Percentiles rank a stretch among this genome's conserved stretches.
Evolutionary conservation across 2,113 vertebrate genomes (phyloP).

Genomic region (Ciconia maguari): DNA sequence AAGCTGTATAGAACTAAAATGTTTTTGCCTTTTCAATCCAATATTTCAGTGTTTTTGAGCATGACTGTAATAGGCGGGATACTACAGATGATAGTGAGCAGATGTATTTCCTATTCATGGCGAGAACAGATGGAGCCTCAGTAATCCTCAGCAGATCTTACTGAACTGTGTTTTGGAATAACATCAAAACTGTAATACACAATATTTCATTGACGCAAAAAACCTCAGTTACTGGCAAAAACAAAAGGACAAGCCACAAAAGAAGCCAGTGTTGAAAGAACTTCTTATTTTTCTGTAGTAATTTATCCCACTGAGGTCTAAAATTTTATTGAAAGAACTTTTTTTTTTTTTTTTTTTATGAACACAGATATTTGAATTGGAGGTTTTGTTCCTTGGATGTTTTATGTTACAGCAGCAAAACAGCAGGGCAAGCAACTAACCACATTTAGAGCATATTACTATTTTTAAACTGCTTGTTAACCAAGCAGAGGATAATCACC

Average conservation of each 20-base stretch:
- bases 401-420: neutral
- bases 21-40: conserved; percentile 8
- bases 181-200: conserved; percentile 9
- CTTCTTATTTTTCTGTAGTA: neutral
- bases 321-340: neutral
- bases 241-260: neutral
- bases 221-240: neutral
- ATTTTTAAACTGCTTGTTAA: neutral
- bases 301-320: neutral
- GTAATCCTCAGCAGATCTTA: conserved; percentile 39
- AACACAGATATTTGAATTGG: neutral
- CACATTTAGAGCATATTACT: neutral
- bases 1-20: neutral
- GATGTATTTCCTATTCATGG: neutral
- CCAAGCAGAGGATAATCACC: neutral
- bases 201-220: neutral
- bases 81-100: neutral
- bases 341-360: neutral
- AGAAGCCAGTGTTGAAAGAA: neutral
- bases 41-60: neutral
- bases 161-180: conserved; percentile 43
- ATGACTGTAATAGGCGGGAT: neutral
- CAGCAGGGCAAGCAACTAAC: neutral
- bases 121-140: conserved; percentile 50
- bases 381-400: neutral